Percentiles rank a stretch among this genome's conserved stretches.
phyloP scores from a whole-genome alignment of 2,888 invertebrate genomes.

The Oxystoma pomonae region DNA sequence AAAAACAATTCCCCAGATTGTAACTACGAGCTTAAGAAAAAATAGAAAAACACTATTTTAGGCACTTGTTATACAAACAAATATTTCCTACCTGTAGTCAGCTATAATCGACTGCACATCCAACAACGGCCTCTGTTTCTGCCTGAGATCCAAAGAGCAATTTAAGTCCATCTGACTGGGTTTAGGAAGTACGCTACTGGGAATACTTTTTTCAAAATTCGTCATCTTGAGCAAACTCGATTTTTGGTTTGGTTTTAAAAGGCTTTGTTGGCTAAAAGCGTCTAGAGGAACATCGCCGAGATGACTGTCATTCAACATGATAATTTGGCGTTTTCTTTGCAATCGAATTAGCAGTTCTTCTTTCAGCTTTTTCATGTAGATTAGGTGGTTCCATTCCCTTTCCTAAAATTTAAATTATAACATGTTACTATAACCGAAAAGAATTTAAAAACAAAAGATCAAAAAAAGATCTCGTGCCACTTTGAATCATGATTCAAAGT shows the following conservation, averaged over 20 bases:
- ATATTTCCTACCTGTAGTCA: conserved; percentile 59
- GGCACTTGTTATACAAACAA: too few relatives aligned
- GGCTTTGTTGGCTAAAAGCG: conserved; percentile 29
- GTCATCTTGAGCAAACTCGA: conserved; percentile 23
- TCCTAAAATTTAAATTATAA: too few relatives aligned
- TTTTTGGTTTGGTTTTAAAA: conserved; percentile 34
- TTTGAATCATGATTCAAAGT: too few relatives aligned
- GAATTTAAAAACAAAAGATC: too few relatives aligned
- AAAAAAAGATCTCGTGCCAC: too few relatives aligned
- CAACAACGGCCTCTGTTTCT: conserved; percentile 70
- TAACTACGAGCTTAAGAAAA: too few relatives aligned
- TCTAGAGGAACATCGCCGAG: conserved; percentile 30
- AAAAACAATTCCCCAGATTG: too few relatives aligned
- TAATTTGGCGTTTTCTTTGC: conserved; percentile 63
- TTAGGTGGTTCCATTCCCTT: conserved; percentile 80
- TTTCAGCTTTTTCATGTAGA: conserved; percentile 79
- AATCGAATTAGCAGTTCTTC: conserved; percentile 74
- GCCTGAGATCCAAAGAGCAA: conserved; percentile 55
- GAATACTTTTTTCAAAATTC: conserved; percentile 28
- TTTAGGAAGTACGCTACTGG: conserved; percentile 45
- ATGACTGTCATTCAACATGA: conserved; percentile 40
- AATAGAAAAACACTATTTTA: too few relatives aligned
- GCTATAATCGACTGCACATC: conserved; percentile 81
- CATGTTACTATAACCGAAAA: too few relatives aligned
- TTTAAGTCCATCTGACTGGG: conserved; percentile 51